Percentiles rank a stretch among this genome's conserved stretches.
phyloP scores from a whole-genome alignment of 2,113 vertebrate species.

The Anser brachyrhynchus region DNA sequence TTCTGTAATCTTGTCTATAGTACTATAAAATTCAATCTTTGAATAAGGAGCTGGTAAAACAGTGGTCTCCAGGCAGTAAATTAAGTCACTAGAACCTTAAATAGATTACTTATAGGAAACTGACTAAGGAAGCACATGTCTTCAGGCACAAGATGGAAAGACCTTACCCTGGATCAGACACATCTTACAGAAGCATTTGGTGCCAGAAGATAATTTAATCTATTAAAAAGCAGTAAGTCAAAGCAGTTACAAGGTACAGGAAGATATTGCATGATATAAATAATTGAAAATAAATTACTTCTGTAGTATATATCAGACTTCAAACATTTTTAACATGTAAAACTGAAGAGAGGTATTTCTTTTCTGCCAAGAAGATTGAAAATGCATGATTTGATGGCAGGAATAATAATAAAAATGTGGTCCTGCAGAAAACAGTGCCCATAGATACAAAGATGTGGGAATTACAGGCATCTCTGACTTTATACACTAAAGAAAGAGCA shows the following conservation, averaged over 20 bases:
- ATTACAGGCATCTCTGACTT: neutral
- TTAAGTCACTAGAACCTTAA: neutral
- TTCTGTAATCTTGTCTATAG: neutral
- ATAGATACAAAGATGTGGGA: neutral
- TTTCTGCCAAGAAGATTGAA: neutral
- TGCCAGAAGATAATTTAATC: neutral
- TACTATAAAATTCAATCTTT: neutral
- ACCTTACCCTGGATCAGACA: neutral
- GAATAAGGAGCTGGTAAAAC: neutral
- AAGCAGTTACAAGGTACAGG: neutral
- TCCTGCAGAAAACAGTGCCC: neutral
- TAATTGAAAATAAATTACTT: neutral
- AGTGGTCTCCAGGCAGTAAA: neutral
- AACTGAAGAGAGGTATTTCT: neutral
- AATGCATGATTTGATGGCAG: neutral
- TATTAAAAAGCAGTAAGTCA: neutral
- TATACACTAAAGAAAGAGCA: neutral
- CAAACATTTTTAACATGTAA: neutral
- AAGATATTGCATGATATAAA: neutral
- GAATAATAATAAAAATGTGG: neutral
- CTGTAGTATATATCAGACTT: neutral
- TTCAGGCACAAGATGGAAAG: neutral
- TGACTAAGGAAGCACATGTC: neutral
- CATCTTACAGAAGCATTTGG: neutral
- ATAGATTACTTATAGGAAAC: neutral